Percentiles rank a stretch among this genome's conserved stretches.
phyloP scores from a whole-genome alignment of 2,888 invertebrate genomes.

The Phaedon cochleariae region DNA sequence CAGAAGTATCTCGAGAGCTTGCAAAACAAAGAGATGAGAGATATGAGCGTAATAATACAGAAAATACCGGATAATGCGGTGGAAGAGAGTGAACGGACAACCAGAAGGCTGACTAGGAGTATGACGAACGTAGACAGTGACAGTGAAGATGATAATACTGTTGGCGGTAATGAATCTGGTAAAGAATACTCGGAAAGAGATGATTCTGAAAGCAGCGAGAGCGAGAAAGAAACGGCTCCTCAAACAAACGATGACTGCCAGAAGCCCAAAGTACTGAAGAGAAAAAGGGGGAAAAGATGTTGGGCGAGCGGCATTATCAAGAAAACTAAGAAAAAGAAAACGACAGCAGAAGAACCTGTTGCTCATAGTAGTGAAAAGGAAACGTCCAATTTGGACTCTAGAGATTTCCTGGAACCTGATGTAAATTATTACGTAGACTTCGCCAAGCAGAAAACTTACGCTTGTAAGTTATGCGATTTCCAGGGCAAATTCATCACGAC shows the following conservation, averaged over 20 bases:
- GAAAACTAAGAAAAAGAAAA: slow-evolving; percentile 42
- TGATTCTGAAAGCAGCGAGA: slow-evolving; percentile 43
- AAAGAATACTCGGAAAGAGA: slow-evolving; percentile 39
- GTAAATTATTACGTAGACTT: slow-evolving; percentile 46
- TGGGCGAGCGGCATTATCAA: slow-evolving; percentile 56
- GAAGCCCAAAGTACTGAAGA: slow-evolving; percentile 56
- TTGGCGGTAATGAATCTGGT: slow-evolving; percentile 14
- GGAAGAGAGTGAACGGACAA: slow-evolving; percentile 31
- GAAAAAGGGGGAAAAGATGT: slow-evolving; percentile 55
- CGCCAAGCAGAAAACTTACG: slow-evolving; percentile 37
- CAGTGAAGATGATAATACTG: slow-evolving; percentile 35
- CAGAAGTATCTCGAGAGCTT: slow-evolving; percentile 10
- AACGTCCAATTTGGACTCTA: slow-evolving; percentile 4
- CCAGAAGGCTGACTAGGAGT: slow-evolving; percentile 35
- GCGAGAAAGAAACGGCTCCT: slow-evolving; percentile 24
- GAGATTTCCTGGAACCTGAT: slow-evolving; percentile 42
- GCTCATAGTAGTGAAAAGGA: slow-evolving; percentile 3
- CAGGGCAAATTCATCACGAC: slow-evolving; percentile 69
- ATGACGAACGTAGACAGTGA: slow-evolving; percentile 38
- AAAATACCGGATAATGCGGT: slow-evolving; percentile 48
- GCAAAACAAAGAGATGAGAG: slow-evolving; percentile 43
- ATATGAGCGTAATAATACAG: slow-evolving; percentile 46
- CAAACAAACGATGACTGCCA: slow-evolving; percentile 51
- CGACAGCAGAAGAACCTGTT: slow-evolving; percentile 6
- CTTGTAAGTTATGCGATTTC: slow-evolving; percentile 71